Evolutionary conservation across 2,113 vertebrate species (phyloP), one percentile per base, ranked within the genome.

Genomic region (Cynocephalus volans): DNA sequence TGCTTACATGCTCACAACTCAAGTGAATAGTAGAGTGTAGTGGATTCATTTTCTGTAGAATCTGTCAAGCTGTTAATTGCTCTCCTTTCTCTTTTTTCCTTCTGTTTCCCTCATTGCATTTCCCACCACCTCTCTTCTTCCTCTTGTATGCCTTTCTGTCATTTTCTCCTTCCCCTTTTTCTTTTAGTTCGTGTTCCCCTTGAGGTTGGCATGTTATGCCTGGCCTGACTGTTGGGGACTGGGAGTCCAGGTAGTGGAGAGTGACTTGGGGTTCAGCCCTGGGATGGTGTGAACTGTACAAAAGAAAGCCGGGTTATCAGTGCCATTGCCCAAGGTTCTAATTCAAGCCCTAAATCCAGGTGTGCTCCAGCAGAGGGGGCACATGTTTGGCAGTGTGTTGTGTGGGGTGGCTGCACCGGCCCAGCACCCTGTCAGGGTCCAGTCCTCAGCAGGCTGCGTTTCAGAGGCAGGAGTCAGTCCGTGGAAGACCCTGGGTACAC

Each of bases 71-170:
- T 88, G 0, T 58, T 77, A 4, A 60, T 72, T 62, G 5, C 45
- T 60, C 11, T 93, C 26, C 62, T 85, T 41, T 92, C n/a, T 92
- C 31, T 12, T 81, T 64, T 82, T 33, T 36, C 41, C 41, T 85
- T 90, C 21, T 56, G 18, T 86, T 41, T 79, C 41, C 17, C 41
- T 80, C 19, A 7, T 48, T 70, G 18, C n/a, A 6, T 62, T 79
- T 69, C 28, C 12, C 14, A 10, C 1, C 1, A 2, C 6, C n/a
- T 76, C 18, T 33, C 21, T 50, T 23, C 24, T n/a, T 76, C 1
- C 21, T 65, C 21, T 80, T 84, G 0, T 14, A 11, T 60, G 10
- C 81, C 48, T 80, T 72, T 62, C 48, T 62, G 8, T 45, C 62
- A 58, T 83, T 62, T 72, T 89, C 26, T 86, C 18, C 31, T 91